phyloP scores from a whole-genome alignment of 2,797 vertebrate species.

The Distichodus sexfasciatus region DNA sequence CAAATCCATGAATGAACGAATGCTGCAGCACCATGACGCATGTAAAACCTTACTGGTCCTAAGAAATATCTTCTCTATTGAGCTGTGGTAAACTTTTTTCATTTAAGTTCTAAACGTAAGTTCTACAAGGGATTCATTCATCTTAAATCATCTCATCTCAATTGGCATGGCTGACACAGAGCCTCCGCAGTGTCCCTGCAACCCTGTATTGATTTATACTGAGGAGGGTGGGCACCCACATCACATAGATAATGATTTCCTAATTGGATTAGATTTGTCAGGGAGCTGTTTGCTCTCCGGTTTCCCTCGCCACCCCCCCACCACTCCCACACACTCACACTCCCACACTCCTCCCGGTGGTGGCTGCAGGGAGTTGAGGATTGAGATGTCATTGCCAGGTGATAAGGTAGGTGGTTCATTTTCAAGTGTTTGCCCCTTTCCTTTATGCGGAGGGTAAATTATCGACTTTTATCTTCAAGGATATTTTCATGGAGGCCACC shows the following conservation, averaged over 20 bases:
- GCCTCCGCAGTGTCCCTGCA: conserved; percentile 6
- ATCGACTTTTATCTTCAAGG: conserved; percentile 64
- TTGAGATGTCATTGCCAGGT: conserved; percentile 54
- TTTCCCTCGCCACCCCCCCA: too few species aligned
- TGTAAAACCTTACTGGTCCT: neutral
- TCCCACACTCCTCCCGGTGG: too few species aligned
- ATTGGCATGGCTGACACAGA: conserved; percentile 19
- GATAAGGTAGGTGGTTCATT: conserved; percentile 57
- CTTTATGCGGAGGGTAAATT: conserved; percentile 61
- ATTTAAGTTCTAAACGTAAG: too few species aligned
- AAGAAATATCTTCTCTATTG: neutral
- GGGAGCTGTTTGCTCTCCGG: conserved; percentile 33
- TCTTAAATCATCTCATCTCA: neutral
- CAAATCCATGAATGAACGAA: neutral
- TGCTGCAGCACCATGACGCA: neutral
- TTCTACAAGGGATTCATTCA: neutral
- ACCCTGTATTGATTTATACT: conserved; percentile 34
- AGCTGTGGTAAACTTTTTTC: conserved; percentile 11
- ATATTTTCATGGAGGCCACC: conserved; percentile 61
- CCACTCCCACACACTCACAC: too few species aligned
- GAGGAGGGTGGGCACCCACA: conserved; percentile 32
- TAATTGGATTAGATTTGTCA: conserved; percentile 59
- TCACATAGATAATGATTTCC: conserved; percentile 50
- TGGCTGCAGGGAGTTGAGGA: conserved; percentile 42
- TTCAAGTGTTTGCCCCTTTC: conserved; percentile 37